A percentile compares a stretch with the other conserved stretches of the same genome.
Evolutionary conservation across 2,888 invertebrate species (phyloP).

Genomic region (Mythimna lalbum): DNA sequence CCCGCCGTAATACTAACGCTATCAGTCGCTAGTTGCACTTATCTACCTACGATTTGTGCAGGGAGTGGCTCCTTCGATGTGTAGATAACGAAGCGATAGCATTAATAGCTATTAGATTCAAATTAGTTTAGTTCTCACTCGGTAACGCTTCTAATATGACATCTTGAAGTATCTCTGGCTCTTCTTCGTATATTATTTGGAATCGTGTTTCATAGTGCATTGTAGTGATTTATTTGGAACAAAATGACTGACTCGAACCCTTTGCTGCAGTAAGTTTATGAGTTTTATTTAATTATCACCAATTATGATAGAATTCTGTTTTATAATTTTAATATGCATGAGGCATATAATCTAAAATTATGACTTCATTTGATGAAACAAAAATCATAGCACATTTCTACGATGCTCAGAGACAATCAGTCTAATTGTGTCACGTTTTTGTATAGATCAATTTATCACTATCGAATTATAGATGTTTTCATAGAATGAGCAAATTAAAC

Average conservation of each 20-base stretch:
- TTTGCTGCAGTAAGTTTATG: conserved; percentile 79
- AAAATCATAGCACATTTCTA: neutral
- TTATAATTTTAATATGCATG: neutral
- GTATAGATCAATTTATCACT: neutral
- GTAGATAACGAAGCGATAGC: conserved; percentile 61
- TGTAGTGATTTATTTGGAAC: conserved; percentile 44
- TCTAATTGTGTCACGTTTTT: neutral
- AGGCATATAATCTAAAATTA: neutral
- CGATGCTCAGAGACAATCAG: neutral
- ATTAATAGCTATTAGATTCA: conserved; percentile 67
- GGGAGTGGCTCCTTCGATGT: conserved; percentile 61
- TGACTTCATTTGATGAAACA: neutral
- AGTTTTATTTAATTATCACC: conserved; percentile 6
- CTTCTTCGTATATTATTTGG: conserved; percentile 17
- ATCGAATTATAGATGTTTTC: no score
- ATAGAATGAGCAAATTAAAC: neutral
- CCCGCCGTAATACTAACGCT: conserved; percentile 32
- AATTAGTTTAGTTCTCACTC: conserved; percentile 71
- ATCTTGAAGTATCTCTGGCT: conserved; percentile 41
- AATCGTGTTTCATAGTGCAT: conserved; percentile 42
- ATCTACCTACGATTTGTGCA: conserved; percentile 60
- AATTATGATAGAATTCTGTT: neutral
- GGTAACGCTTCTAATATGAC: conserved; percentile 55
- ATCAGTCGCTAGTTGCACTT: conserved; percentile 60
- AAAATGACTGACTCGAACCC: conserved; percentile 79